Base-by-base conservation (phyloP, 2,888 invertebrate species). In the Bembecia ichneumoniformis region DNA sequence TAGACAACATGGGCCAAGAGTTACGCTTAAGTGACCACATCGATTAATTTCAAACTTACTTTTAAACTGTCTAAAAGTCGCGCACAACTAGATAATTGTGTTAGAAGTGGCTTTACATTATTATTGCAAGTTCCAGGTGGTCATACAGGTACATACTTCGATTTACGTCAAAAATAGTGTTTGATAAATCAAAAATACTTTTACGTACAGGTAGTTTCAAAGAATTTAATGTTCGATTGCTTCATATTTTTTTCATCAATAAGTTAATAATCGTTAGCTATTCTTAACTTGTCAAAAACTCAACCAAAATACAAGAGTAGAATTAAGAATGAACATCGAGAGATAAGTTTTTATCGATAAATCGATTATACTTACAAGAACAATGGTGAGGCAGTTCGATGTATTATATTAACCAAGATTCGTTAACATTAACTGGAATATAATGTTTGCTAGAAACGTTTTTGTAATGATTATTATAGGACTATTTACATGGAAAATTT, bases 341-440 rank as follows among this genome's bases (percentile, higher is more conserved):
- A 62, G 65, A 68, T 66, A 62, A 63, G 63, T 70, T 74, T 68
- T 59, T 58, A 66, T 60, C 71, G 72, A 76, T 74, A 73, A 74
- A 77, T 77, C 76, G 79, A 82, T 82, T 77, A 80, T 79, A 66
- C 70, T 72, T 71, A 72, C 71, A 76, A 76, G 77, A 82, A 83
- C 83, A 82, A 83, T 82, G 68, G 66, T 57, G 56, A 54, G 58
- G 62, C 61, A 60, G 67, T 69, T 64, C 67, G 66, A 74, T 71
- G 58, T 66, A 59, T 58, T 58, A 58, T 66, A 59, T 58, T 58
- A 58, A 59, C 60, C 58, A 58, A 48, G 52, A 56, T 58, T 56
- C 55, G 54, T 36, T 36, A 36, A 10, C 36, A 36, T 36, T 13
- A 13, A 36, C 36, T 13, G 11, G n/a, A 14, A 14, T 40, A 40